These are phyloP conservation scores for Ischnus inquisitorius DNA, from an alignment of 2,888 invertebrate genomes.

Conservation along the genomic window DNA sequence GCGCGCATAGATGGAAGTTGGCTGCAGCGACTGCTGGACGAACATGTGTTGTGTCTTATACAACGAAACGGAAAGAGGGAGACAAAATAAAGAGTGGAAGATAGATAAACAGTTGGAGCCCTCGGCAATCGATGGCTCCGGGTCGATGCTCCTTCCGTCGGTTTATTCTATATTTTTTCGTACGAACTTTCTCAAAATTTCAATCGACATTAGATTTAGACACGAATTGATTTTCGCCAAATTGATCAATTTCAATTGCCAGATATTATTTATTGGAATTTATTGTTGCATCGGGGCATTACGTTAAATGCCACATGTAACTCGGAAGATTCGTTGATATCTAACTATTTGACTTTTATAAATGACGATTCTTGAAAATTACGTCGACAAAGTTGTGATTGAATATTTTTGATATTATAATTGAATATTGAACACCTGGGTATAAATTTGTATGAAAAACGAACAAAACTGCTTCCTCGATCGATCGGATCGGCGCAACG, in stretches of 20 bases:
- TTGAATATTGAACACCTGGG: no score
- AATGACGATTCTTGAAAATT: no score
- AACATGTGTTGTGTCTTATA: conserved; percentile 10
- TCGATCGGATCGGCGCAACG: no score
- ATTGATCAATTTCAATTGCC: neutral
- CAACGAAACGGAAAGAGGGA: conserved; percentile 6
- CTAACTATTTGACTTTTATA: no score
- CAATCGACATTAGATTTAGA: neutral
- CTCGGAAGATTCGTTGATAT: no score
- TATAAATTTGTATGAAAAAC: no score
- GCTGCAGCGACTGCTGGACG: neutral
- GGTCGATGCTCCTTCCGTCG: neutral
- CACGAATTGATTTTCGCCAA: neutral
- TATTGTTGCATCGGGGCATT: no score
- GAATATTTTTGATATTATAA: no score
- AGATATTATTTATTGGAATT: no score
- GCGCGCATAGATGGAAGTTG: neutral
- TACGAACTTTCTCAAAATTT: neutral
- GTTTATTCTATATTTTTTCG: neutral
- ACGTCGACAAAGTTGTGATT: no score
- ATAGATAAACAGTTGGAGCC: neutral
- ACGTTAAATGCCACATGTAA: no score
- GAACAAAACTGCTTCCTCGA: no score
- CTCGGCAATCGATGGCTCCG: conserved; percentile 18
- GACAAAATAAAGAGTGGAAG: neutral